These are phyloP conservation scores for Gambelia wislizenii DNA, from an alignment of 2,797 vertebrate species.

Conservation along the genomic window DNA sequence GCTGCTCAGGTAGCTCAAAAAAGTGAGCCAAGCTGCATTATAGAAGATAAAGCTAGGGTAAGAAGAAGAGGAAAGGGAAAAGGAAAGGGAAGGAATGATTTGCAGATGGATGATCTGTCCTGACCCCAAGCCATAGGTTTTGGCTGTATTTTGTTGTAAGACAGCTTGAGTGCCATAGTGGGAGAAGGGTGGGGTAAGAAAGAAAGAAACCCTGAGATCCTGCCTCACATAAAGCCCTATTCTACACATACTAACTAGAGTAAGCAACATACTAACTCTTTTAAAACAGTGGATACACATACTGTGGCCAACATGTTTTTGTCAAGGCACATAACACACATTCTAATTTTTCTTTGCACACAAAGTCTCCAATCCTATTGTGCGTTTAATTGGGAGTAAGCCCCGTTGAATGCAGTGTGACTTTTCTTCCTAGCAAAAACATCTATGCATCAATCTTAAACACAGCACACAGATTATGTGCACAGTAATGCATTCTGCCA, in stretches of 20 bases:
- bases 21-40: background rate
- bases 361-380: background rate
- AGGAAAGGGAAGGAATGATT: too few relatives aligned
- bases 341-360: background rate
- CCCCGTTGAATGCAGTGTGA: background rate
- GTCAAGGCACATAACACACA: background rate
- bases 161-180: too few relatives aligned
- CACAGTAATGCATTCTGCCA: too few relatives aligned
- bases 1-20: background rate
- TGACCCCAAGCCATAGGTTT: background rate
- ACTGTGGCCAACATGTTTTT: background rate
- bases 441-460: too few relatives aligned
- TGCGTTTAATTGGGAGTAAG: background rate
- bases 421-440: background rate
- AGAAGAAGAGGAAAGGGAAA: too few relatives aligned
- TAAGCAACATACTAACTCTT: background rate
- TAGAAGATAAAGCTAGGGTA: background rate
- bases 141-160: background rate
- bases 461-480: background rate
- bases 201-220: too few relatives aligned
- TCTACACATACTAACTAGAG: background rate
- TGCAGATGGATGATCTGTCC: background rate
- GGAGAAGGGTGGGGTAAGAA: too few relatives aligned
- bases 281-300: background rate
- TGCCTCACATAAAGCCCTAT: background rate